Percentiles rank a stretch among this genome's conserved stretches.
These are phyloP conservation scores for Isaurus tuberculatus DNA, from an alignment of 92 coral and sea anemone genomes.

Conservation along the genomic window DNA sequence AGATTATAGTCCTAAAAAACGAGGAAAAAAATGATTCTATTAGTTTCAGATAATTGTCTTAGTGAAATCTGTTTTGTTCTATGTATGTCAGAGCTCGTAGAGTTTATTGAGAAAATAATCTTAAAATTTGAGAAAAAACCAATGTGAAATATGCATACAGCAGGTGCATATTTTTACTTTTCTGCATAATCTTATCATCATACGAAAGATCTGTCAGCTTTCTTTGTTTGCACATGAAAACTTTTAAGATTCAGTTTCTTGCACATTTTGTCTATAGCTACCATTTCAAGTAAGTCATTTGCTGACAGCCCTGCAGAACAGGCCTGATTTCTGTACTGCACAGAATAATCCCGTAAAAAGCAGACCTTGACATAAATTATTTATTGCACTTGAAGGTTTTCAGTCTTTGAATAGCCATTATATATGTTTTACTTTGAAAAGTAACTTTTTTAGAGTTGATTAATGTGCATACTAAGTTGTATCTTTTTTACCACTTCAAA, in stretches of 20 bases:
- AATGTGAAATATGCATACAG: background rate
- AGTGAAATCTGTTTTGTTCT: background rate
- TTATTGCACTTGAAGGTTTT: conserved; percentile 23
- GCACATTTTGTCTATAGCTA: background rate
- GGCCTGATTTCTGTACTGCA: conserved; percentile 5
- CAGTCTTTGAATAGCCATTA: background rate
- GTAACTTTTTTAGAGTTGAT: background rate
- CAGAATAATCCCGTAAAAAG: background rate
- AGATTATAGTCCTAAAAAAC: background rate
- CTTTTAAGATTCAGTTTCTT: background rate
- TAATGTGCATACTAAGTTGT: background rate
- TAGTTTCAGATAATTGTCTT: background rate
- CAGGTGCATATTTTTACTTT: conserved; percentile 36
- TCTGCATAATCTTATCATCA: conserved; percentile 14
- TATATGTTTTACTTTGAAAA: conserved; percentile 5
- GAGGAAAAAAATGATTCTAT: background rate
- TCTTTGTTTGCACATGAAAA: background rate
- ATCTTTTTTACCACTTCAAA: background rate
- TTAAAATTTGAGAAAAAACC: background rate
- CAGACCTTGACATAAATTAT: conserved; percentile 32
- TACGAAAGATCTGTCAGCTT: background rate
- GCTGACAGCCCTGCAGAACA: background rate
- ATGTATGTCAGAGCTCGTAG: background rate
- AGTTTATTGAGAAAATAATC: background rate
- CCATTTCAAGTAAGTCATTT: background rate